Conservation (phyloP, 2,113 vertebrate genomes). For the Pygoscelis antarcticus region DNA sequence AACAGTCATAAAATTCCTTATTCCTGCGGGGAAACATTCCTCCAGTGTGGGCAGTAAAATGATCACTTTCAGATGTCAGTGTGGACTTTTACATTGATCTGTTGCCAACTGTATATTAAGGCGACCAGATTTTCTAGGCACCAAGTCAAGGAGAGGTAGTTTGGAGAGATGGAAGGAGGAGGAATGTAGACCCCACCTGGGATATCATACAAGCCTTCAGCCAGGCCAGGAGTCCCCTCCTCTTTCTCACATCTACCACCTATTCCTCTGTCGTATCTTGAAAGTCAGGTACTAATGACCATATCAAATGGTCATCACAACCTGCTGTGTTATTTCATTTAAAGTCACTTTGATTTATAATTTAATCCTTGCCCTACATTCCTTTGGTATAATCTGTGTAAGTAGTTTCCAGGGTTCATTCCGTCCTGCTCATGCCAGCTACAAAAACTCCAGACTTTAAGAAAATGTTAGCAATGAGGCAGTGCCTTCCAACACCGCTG, state of each 20-base stretch:
- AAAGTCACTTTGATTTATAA: background rate
- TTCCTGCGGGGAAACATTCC: constrained; percentile 68
- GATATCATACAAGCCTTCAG: background rate
- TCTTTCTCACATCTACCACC: background rate
- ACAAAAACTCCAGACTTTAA: background rate
- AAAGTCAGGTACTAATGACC: background rate
- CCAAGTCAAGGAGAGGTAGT: background rate
- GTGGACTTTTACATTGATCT: background rate
- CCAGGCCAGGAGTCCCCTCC: background rate
- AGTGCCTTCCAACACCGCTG: background rate
- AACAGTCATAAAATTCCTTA: constrained; percentile 72
- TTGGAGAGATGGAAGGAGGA: background rate
- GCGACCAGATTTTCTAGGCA: background rate
- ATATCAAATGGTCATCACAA: background rate
- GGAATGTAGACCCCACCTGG: background rate
- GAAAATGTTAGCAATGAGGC: background rate
- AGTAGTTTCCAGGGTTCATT: constrained; percentile 26
- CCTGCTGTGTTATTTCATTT: background rate
- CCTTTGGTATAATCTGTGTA: background rate
- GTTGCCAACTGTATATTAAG: background rate
- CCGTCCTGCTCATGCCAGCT: background rate
- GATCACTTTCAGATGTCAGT: constrained; percentile 54
- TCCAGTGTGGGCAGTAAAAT: constrained; percentile 27
- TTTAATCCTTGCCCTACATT: background rate
- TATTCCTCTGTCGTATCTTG: accelerated